A percentile compares a stretch with the other conserved stretches of the same genome.
Evolutionary conservation across 2,888 invertebrate genomes (phyloP).

Genomic region (Tetranychus piercei): DNA sequence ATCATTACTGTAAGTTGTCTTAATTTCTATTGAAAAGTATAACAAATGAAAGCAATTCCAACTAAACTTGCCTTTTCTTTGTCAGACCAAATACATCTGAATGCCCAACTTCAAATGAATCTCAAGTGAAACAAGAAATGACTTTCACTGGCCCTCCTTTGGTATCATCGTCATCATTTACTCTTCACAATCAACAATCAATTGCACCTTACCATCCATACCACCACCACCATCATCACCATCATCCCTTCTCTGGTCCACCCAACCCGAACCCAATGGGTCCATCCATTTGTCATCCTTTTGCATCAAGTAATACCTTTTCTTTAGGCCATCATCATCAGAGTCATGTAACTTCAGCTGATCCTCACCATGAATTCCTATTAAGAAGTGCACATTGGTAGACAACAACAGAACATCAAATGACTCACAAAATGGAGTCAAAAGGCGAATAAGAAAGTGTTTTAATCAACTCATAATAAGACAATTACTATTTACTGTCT

Average conservation of each 20-base stretch:
- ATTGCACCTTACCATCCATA: constrained; percentile 1
- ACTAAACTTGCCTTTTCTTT: not conserved
- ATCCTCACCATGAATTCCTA: constrained; percentile 21
- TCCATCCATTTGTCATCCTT: constrained; percentile 4
- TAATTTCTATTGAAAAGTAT: not conserved
- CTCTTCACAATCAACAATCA: not conserved
- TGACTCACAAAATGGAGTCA: too few species aligned
- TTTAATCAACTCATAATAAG: too few species aligned
- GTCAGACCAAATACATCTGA: not conserved
- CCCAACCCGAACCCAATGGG: constrained; percentile 5
- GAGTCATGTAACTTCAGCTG: constrained; percentile 7
- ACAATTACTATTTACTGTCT: too few species aligned
- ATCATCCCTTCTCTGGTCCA: constrained; percentile 12
- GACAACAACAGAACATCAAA: too few species aligned
- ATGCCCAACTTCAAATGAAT: not conserved
- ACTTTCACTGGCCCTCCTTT: not conserved
- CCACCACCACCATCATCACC: constrained; percentile 16
- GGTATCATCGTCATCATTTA: not conserved
- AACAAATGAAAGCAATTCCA: not conserved
- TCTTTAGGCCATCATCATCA: constrained; percentile 14
- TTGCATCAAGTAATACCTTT: not conserved
- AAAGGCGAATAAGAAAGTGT: too few species aligned
- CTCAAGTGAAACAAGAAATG: not conserved
- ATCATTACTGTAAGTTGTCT: constrained; percentile 36
- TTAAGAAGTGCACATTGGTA: constrained; percentile 4